Base-by-base conservation (phyloP, 37 sponge, comb jelly and placozoan genomes). In the Hexactinellida sp. region DNA sequence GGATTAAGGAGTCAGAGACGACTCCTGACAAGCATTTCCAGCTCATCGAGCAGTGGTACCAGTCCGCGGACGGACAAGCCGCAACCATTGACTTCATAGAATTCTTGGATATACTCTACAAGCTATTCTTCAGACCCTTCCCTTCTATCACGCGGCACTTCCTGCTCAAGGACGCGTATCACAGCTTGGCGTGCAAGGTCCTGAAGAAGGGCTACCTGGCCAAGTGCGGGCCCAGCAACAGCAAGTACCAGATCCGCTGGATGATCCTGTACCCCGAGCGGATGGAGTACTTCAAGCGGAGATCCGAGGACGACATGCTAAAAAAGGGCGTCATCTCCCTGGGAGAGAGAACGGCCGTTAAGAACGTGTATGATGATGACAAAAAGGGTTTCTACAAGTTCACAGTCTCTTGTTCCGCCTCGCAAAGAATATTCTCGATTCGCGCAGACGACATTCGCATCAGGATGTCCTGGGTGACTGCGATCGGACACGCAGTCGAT, bases 151-250 rank as follows among this genome's bases (percentile, higher is more conserved):
- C 76, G 3, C 76, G 76, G 34, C 21, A 63, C 76, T 63, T 63
- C 76, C 13, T 63, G 76, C 76, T 63, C 34, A 63, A 63, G 13
- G 76, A 63, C 34, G 76, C 76, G 32, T 63, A 63, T 23, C 28
- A 63, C 34, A 63, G 76, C 34, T 23, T 63, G 21, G 76, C 13
- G 30, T 10, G 76, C 13, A 63, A 63, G 13, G 76, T 63, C 5
- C 76, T 63, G 25, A 63, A 63, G 76, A 63, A 63, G 76, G 76
- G 76, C 1, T 63, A 63, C 13, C 76, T 63, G 5, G 76, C 76
- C 34, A 63, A 63, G 13, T 63, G 76, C 34, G 76, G 76, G 13
- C 76, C 76, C 34, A 63, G 34, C 28, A 63, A 63, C 76, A 63
- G 76, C 34, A 63, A 63, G 76, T 63, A 25, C 34, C 76, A 63